Evolutionary conservation across 2,888 invertebrate species (phyloP).

Genomic region (Entomobrya proxima): DNA sequence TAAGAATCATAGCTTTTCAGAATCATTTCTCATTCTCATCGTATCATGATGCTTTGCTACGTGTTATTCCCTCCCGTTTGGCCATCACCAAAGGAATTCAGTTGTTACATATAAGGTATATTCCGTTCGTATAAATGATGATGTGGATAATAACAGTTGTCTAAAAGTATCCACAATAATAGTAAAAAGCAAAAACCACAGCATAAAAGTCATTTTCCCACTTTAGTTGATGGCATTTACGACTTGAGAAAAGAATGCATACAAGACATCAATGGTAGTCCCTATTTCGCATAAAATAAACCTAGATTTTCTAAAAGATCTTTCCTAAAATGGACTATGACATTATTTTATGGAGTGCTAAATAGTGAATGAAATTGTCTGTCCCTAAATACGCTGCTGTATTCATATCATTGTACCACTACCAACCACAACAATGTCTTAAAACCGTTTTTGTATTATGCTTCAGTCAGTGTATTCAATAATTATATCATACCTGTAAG

Average conservation of each 20-base stretch:
- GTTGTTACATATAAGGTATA: background rate
- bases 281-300: slow-evolving; percentile 48
- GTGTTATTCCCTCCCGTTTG: background rate
- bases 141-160: slow-evolving; percentile 51
- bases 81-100: background rate
- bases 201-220: slow-evolving; percentile 56
- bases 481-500: too few species aligned
- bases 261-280: slow-evolving; percentile 45
- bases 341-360: slow-evolving; percentile 57
- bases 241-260: slow-evolving; percentile 53
- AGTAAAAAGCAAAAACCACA: slow-evolving; percentile 54
- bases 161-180: slow-evolving; percentile 47
- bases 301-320: slow-evolving; percentile 43
- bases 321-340: slow-evolving; percentile 35
- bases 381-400: background rate
- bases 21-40: slow-evolving; percentile 27
- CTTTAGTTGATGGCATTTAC: slow-evolving; percentile 58
- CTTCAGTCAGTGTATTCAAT: too few species aligned
- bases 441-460: background rate
- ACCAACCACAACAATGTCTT: background rate
- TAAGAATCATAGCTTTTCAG: slow-evolving; percentile 45
- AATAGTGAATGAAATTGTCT: slow-evolving; percentile 53
- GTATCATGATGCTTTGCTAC: background rate
- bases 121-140: background rate
- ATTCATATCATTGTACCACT: too few species aligned